phyloP scores from a whole-genome alignment of 2,113 vertebrate species.

The Falcunculus frontatus region DNA sequence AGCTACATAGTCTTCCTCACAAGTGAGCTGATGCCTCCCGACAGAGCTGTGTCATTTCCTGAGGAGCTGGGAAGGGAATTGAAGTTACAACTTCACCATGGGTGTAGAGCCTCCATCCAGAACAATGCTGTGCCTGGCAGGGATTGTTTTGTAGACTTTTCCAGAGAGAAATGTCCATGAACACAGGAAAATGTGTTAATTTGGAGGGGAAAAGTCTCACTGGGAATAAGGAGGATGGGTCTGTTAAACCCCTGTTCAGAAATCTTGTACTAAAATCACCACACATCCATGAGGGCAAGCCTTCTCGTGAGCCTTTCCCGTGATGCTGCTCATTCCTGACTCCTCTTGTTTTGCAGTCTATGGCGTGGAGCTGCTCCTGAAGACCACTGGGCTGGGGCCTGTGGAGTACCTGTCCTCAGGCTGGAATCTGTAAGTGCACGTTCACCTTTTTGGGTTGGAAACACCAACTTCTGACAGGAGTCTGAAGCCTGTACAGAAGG shows the following conservation, averaged over 20 bases:
- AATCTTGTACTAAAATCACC: not conserved
- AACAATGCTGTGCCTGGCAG: not conserved
- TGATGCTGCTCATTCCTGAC: not conserved
- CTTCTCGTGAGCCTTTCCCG: not conserved
- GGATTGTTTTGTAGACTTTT: not conserved
- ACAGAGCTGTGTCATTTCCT: not conserved
- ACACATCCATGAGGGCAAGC: not conserved
- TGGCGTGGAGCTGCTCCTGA: slow-evolving; percentile 90
- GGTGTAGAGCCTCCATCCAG: not conserved
- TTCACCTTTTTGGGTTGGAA: not conserved
- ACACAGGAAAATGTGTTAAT: not conserved
- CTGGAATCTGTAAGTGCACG: slow-evolving; percentile 92
- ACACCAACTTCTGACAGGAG: not conserved
- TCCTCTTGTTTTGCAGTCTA: slow-evolving; percentile 74
- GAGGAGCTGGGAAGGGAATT: not conserved
- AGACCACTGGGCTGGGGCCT: slow-evolving; percentile 90
- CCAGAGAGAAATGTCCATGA: not conserved
- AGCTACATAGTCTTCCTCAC: slow-evolving; percentile 95
- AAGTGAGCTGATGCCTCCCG: slow-evolving; percentile 75
- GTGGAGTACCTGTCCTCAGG: slow-evolving; percentile 93
- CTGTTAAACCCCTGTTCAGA: not conserved
- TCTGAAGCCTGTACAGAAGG: not conserved
- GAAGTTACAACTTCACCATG: not conserved
- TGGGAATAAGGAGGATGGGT: not conserved
- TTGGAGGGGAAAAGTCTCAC: not conserved